A percentile compares a stretch with the other conserved stretches of the same genome.
Evolutionary conservation across 2,888 invertebrate species (phyloP).

Genomic region (Drosophila leonis): DNA sequence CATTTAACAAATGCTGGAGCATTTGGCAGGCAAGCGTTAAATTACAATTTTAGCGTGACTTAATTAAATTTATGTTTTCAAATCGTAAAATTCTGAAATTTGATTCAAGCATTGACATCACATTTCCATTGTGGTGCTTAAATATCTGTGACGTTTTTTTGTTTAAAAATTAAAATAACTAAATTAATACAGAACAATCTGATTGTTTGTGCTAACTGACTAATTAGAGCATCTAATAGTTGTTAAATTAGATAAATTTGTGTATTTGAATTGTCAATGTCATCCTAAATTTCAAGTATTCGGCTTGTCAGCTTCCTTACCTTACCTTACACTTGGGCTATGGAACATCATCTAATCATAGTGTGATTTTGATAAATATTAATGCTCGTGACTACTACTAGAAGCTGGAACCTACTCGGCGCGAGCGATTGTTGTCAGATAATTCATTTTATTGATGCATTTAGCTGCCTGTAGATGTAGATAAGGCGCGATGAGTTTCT

Average conservation of each 20-base stretch:
- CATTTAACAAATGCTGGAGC: conserved; percentile 40
- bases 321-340: conserved; percentile 2
- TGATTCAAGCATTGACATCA: background rate
- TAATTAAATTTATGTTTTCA: conserved; percentile 7
- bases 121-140: background rate
- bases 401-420: conserved; percentile 3
- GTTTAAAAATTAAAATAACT: background rate
- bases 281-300: conserved; percentile 2
- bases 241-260: background rate
- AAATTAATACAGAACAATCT: background rate
- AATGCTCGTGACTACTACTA: conserved; percentile 26
- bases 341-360: conserved; percentile 26
- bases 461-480: conserved; percentile 65
- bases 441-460: conserved; percentile 73
- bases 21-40: conserved; percentile 47
- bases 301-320: conserved; percentile 9
- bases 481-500: conserved; percentile 54
- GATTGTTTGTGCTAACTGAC: background rate
- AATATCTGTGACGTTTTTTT: background rate
- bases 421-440: conserved; percentile 38
- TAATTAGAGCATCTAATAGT: conserved; percentile 19
- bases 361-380: conserved; percentile 13
- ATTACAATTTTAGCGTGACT: conserved; percentile 28
- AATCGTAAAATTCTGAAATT: background rate
- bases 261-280: background rate